Evolutionary conservation across 2,888 invertebrate genomes (phyloP), one percentile per base, ranked within the genome.

Genomic region (Hypomecis atomaria): DNA sequence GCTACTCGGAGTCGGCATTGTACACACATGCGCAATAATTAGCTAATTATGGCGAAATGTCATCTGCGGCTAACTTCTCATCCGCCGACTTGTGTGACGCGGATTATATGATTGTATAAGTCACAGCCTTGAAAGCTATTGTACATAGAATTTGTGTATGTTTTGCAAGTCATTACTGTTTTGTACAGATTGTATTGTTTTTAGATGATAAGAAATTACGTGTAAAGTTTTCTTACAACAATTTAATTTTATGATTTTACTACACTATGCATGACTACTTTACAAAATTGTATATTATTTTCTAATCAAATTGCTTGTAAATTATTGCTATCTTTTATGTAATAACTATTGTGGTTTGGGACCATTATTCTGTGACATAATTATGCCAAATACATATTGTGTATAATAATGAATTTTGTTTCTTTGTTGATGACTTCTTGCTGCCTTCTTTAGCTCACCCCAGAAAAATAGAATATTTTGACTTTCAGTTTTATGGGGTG

Each of bases 331-430:
- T 58, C 50, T 56, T 63, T 40, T 43, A 48, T 64, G 56, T 54
- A 61, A 50, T 76, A 74, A 74, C 59, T 69, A 73, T 70, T 75
- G 77, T 81, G 76, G 76, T 81, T 74, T 79, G 84, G 84, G 82
- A 83, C 86, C 84, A 86, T 78, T 75, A 75, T 23, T 72, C 74
- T 80, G 78, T 82, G 78, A 76, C 59, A 73, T 71, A 75, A 74
- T 80, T 74, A 83, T 80, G 79, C 83, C 84, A 86, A 86, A 87
- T 86, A 86, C 77, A 84, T 76, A 68, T 78, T 77, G 75, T 78
- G 75, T 52, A 67, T 62, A 62, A 52, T 61, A 59, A 56, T 40
- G 62, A 65, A 61, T 66, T 71, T 71, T 71, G 57, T 69, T 57
- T 62, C 69, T 33, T 52, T 23, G 23, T 23, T 23, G 23, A 23